phyloP scores from a whole-genome alignment of 2,888 invertebrate genomes.

The Acleris laterana region DNA sequence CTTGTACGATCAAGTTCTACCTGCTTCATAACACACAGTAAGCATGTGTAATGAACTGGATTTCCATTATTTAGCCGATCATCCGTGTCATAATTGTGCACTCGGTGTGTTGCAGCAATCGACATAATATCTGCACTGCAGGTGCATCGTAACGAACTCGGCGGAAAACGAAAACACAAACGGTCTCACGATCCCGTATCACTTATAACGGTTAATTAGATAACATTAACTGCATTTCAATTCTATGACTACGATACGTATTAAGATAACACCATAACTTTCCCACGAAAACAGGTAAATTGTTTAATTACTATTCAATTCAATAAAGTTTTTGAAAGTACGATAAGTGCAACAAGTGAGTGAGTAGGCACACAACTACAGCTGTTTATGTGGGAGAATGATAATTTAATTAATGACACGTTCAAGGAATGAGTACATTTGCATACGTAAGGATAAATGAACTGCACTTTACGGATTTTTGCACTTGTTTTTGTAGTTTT shows the following conservation, averaged over 20 bases:
- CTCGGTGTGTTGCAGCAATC: constrained; percentile 54
- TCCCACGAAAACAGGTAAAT: constrained; percentile 70
- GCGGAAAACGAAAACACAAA: constrained; percentile 61
- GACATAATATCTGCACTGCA: constrained; percentile 62
- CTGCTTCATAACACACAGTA: constrained; percentile 56
- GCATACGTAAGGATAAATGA: constrained; percentile 2
- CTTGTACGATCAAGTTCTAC: constrained; percentile 61
- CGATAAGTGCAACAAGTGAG: constrained; percentile 56
- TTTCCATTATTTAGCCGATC: constrained; percentile 56
- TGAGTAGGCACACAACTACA: constrained; percentile 56
- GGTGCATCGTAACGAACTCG: constrained; percentile 77
- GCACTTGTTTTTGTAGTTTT: constrained; percentile 26
- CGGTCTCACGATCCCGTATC: constrained; percentile 63
- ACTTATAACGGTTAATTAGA: constrained; percentile 71
- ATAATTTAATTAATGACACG: constrained; percentile 49
- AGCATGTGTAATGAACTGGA: constrained; percentile 61
- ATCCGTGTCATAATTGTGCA: constrained; percentile 61
- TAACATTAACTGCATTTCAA: constrained; percentile 54
- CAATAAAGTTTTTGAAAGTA: constrained; percentile 69
- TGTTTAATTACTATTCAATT: constrained; percentile 51
- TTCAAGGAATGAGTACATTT: constrained; percentile 3
- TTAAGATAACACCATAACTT: constrained; percentile 65
- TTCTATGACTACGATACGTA: constrained; percentile 57
- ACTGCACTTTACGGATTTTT: constrained; percentile 23
- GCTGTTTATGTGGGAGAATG: constrained; percentile 60